Base-by-base conservation (phyloP, 2,797 vertebrate species). In the Otolemur crassicaudatus region DNA sequence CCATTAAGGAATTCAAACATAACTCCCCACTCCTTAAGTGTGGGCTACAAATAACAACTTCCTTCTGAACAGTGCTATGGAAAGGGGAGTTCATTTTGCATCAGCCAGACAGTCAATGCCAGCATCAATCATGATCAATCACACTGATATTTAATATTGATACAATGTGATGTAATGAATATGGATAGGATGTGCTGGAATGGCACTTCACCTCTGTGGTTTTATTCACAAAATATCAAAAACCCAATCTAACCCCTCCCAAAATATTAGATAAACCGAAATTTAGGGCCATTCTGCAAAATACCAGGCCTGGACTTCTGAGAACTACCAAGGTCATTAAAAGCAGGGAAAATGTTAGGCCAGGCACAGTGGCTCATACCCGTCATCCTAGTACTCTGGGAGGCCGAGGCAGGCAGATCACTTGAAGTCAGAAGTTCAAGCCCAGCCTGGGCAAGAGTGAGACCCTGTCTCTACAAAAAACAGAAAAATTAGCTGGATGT, bases 1-100 rank as follows among this genome's bases (percentile, higher is more conserved):
- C 49, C 12, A 0, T 43, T n/a, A 9, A 22, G 3, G 10, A 67
- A 5, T 37, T 14, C 61, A 2, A 27, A 13, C 22, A 17, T 11
- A 27, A 79, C 40, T 70, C 25, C 34, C 19, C 14, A 37, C 43
- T 31, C 34, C 20, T 19, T 46, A 49, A 27, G 60, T 3, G 22
- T 7, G 31, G 25, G 16, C 20, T 13, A 10, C 20, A 13, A 27
- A 23, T 22, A 14, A 3, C 34, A 8, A 8, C 31, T 53, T 86
- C 56, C 88, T 73, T 82, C 61, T n/a, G 60, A 67, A 76, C 29
- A 76, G 70, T 22, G 77, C 14, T 61, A 5, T 10, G 22, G 23
- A n/a, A 37, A 81, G 19, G 10, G 14, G 7, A 2, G 29, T 37
- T 29, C 29, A 34, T 43, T 58, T 61, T 46, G 77, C 43, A 23